Base-by-base conservation (phyloP, 2,888 invertebrate species). In the Drosophila crucigera region DNA sequence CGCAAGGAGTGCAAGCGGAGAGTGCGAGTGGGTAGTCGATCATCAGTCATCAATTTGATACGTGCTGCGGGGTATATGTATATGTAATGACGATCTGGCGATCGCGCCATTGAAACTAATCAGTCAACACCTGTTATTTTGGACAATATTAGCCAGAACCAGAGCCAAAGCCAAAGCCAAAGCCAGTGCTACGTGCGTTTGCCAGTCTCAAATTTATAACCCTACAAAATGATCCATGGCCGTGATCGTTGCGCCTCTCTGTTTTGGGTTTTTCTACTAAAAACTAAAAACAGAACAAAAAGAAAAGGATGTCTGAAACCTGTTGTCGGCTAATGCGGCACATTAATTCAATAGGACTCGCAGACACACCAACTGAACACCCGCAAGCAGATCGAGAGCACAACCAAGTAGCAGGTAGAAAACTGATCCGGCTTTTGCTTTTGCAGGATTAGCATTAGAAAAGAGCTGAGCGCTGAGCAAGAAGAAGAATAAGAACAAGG, bases 81-180 rank as follows among this genome's bases (percentile, higher is more conserved):
- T 25, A 49, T 56, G 11, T 47, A 41, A 49, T 47, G 47, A 28
- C 30, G 53, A 67, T 60, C 41, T 33, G 66, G 5, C 56, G 61
- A 59, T 61, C 68, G 70, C 71, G 62, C 69, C 31, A 58, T 76
- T 63, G 76, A 77, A 80, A 80, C 85, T 85, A 80, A 89, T 88
- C 88, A 85, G 71, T 68, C 89, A 68, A 78, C 88, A 88, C 88
- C 89, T 89, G 89, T 89, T 89, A 87, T 88, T 89, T 88, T 81
- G 76, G 77, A 80, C 82, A 80, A 69, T 68, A 83, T 86, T 80
- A 73, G 84, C 60, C 28, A 52, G 43, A 31, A 16, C n/a, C 41
- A 47, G 22, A 22, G 2, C 41, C 2, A 41, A 5, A n/a, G 9
- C 19, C n/a, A 41, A 2, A n/a, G 41, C 10, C 41, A n/a, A 1